Base-by-base conservation (phyloP, 2,797 vertebrate genomes). In the Aldrovandia affinis region DNA sequence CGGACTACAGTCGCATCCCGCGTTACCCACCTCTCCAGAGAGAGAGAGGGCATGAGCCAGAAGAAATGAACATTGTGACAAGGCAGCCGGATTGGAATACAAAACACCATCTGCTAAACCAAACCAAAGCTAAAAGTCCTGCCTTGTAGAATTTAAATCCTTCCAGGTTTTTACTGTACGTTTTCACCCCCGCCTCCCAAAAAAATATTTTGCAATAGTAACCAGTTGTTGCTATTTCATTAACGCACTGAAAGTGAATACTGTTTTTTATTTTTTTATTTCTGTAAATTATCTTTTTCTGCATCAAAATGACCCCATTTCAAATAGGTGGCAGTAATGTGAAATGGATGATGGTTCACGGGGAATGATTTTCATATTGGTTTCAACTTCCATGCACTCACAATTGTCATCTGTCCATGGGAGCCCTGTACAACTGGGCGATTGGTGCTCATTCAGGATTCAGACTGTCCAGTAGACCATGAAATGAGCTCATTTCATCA, bases 401-500 rank as follows among this genome's bases (percentile, higher is more conserved):
- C 81, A 73, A 52, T 77, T 54, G 9, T 83, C 85, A 28, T 80
- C 83, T 73, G 68, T 85, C 90, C 89, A 85, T 89, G 88, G 86
- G 85, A 88, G 84, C 68, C 61, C 70, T 6, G 78, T 90, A 86
- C 87, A 87, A 94, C 89, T 91, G 89, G 12, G 88, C 92, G 92
- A 92, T 92, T 92, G 86, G 84, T 89, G 87, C 91, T 91, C 89
- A 93, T 94, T 92, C 86, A 61, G 83, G 83, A 85, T 89, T 87
- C 75, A 78, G 89, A 91, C 89, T 89, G 84, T 78, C 91, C 93
- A 87, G 89, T 68, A 54, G 93, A 94, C 92, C 95, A 90, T 94
- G 93, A 95, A 95, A 95, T 95, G 87, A 94, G 92, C 89, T 94
- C 89, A 94, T 95, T 94, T 94, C 87, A 84, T 87, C 85, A 81